Base-by-base conservation (phyloP, 1,140 invertebrate species). In the Linepithema humile region DNA sequence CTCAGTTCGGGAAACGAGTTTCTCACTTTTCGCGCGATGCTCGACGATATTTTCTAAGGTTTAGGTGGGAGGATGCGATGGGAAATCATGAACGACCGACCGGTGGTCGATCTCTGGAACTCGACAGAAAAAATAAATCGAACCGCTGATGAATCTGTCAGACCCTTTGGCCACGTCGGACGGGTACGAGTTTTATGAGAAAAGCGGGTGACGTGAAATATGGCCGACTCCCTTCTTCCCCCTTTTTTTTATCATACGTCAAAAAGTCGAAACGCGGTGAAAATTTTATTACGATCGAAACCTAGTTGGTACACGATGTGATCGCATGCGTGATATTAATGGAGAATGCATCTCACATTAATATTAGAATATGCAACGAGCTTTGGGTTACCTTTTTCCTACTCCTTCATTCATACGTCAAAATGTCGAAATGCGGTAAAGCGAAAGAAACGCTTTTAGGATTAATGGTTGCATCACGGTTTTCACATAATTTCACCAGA, bases 101-200 rank as follows among this genome's bases (percentile, higher is more conserved):
- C 32, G 65, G 38, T 20, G 43, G 38, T 45, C 38, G 70, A 75
- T 77, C 74, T n/a, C n/a, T n/a, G 43, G 70, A 62, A 53, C 45
- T 75, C 55, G 17, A 20, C 59, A 60, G 62, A 78, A 78, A 84
- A 69, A 78, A 84, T 84, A 84, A 84, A 84, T 84, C 82, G 62
- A 80, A 80, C 82, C 53, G 20, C 55, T 74, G 72, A 83, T 75
- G 82, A 83, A 83, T 77, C 72, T 83, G 70, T 83, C 70, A 55
- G 48, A 55, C 45, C 57, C 43, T 75, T 62, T 62, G 40, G 67
- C 62, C 38, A 60, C 40, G 70, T 77, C 43, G 73, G 74, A 59
- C 29, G 60, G 40, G 53, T 43, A 80, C 60, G 74, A 78, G 50
- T 78, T 78, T 84, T 77, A 78, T 80, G 82, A 84, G 72, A 77